Conservation (phyloP, 2,113 vertebrate genomes). For the Brachypodius melanocephalos region DNA sequence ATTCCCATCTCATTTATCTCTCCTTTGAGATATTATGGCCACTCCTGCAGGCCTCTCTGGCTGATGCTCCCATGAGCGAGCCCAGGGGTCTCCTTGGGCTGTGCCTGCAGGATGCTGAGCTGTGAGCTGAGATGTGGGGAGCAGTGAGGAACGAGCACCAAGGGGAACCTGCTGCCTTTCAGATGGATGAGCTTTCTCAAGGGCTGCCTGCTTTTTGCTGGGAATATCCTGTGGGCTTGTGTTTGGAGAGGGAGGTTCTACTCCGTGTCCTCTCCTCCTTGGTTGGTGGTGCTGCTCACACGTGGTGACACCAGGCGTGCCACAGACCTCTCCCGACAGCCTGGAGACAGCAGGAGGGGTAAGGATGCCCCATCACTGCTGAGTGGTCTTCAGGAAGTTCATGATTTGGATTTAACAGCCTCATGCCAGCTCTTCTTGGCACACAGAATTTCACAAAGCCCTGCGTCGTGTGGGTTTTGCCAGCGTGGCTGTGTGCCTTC, state of each 20-base stretch:
- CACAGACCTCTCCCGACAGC: neutral
- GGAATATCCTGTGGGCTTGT: neutral
- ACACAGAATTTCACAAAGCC: neutral
- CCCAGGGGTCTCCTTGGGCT: neutral
- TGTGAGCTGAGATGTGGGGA: too few relatives aligned
- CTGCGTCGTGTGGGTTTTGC: neutral
- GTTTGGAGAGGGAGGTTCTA: neutral
- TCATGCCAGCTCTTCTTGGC: neutral
- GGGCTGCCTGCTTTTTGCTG: neutral
- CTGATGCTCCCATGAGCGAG: neutral
- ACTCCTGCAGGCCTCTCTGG: neutral
- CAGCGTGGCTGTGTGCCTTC: neutral
- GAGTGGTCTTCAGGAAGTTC: neutral
- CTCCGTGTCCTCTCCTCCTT: neutral
- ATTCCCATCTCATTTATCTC: neutral
- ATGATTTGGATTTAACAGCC: neutral
- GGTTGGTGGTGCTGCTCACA: rapidly evolving
- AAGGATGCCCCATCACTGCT: neutral
- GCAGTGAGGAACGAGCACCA: neutral
- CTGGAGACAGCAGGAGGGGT: neutral
- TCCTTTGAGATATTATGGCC: neutral
- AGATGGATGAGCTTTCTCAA: neutral
- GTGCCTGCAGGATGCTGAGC: neutral
- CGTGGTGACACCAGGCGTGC: neutral
- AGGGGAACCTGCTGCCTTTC: neutral